These are phyloP conservation scores for Pteronura brasiliensis DNA, from an alignment of 2,113 vertebrate species.

Conservation along the genomic window DNA sequence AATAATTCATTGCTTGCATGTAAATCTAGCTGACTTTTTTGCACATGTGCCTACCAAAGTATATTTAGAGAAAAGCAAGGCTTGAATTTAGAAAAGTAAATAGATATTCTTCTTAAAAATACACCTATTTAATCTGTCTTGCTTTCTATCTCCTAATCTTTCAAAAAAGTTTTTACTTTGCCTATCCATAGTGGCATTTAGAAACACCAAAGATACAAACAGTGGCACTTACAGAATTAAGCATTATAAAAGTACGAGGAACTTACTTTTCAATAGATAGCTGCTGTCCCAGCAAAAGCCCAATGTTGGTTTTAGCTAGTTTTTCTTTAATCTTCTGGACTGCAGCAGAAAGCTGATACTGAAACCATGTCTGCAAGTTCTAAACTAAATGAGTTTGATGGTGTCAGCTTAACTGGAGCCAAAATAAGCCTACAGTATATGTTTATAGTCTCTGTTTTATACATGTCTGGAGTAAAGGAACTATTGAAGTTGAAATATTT, in stretches of 20 bases:
- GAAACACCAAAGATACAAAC: background rate
- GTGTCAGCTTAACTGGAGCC: constrained; percentile 75
- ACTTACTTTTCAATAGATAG: constrained; percentile 42
- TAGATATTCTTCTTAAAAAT: background rate
- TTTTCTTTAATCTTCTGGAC: constrained; percentile 54
- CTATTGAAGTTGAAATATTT: constrained; percentile 79
- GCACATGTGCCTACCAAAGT: background rate
- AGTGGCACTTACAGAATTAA: background rate
- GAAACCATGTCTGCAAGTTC: constrained; percentile 72
- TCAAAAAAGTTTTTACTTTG: background rate
- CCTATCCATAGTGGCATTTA: background rate
- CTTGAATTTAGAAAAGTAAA: constrained; percentile 6
- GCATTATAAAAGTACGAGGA: background rate
- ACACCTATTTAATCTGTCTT: background rate
- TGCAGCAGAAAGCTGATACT: constrained; percentile 51
- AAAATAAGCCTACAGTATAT: constrained; percentile 79
- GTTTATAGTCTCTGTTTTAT: constrained; percentile 82
- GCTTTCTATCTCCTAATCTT: background rate
- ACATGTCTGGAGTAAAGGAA: constrained; percentile 79
- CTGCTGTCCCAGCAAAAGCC: constrained; percentile 42
- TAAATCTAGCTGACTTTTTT: background rate
- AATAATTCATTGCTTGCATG: background rate
- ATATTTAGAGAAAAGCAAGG: background rate
- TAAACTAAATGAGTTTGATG: constrained; percentile 74
- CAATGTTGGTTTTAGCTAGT: constrained; percentile 46